phyloP scores from a whole-genome alignment of 2,888 invertebrate species.

The Ormyrus rosae region DNA sequence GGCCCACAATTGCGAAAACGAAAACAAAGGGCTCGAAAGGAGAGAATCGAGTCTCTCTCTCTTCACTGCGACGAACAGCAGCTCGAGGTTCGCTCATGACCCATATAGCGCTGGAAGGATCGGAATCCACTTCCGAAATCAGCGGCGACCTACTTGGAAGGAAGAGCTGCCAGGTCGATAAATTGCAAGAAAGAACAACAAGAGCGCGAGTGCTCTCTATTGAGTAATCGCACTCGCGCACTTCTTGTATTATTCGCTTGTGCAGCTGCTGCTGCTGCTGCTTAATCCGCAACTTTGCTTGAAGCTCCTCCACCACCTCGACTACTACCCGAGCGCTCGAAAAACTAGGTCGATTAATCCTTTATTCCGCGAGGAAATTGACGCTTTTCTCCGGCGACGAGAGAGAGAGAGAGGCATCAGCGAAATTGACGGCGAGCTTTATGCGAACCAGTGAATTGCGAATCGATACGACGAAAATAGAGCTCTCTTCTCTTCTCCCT shows the following conservation, averaged over 20 bases:
- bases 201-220: neutral
- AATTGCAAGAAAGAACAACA: neutral
- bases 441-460: too few relatives aligned
- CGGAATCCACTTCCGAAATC: constrained; percentile 4
- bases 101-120: neutral
- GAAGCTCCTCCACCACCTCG: too few relatives aligned
- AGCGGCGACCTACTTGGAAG: constrained; percentile 14
- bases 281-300: constrained; percentile 36
- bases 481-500: neutral
- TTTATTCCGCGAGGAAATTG: constrained; percentile 32
- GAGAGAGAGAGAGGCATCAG: neutral
- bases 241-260: constrained; percentile 47
- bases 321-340: neutral
- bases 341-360: constrained; percentile 57
- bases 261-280: constrained; percentile 18
- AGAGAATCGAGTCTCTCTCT: too few relatives aligned
- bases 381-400: neutral
- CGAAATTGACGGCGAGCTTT: too few relatives aligned
- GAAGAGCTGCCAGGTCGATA: neutral
- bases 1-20: too few relatives aligned
- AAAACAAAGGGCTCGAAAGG: too few relatives aligned
- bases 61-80: too few relatives aligned
- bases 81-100: too few relatives aligned
- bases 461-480: neutral
- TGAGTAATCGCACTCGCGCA: constrained; percentile 34